phyloP scores from a whole-genome alignment of 2,797 vertebrate species.

The Fringilla coelebs region DNA sequence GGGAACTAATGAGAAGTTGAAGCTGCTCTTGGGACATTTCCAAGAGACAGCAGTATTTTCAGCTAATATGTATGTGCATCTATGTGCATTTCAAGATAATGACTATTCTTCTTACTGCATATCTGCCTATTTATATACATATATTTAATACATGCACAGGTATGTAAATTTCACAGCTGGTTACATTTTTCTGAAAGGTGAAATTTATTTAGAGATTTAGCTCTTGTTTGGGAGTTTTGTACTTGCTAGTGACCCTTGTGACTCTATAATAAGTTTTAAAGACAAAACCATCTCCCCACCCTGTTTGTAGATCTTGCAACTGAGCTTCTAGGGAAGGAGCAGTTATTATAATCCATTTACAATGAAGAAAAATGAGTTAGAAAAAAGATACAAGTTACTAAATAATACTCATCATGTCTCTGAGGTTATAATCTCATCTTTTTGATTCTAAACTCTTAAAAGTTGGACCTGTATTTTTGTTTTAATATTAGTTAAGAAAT shows the following conservation, averaged over 20 bases:
- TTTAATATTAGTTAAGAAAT: not conserved
- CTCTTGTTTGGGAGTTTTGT: not conserved
- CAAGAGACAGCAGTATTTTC: not conserved
- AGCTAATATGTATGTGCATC: not conserved
- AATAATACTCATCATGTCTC: not conserved
- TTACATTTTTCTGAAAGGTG: not conserved
- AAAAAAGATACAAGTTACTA: not conserved
- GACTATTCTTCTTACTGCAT: not conserved
- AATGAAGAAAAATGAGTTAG: not conserved
- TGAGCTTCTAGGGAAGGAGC: not conserved
- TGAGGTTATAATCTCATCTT: not conserved
- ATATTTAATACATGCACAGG: not conserved
- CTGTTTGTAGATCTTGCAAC: not conserved
- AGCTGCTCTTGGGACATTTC: not conserved
- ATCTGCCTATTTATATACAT: not conserved
- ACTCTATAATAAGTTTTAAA: not conserved
- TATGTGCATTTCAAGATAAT: not conserved
- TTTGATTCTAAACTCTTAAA: not conserved
- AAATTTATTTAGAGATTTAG: not conserved
- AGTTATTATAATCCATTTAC: not conserved
- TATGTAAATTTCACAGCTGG: not conserved
- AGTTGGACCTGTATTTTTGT: not conserved
- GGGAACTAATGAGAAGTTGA: not conserved
- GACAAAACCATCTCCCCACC: not conserved
- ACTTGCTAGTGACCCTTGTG: not conserved